phyloP scores from a whole-genome alignment of 2,797 vertebrate species.

The Paramormyrops hopkinsi region DNA sequence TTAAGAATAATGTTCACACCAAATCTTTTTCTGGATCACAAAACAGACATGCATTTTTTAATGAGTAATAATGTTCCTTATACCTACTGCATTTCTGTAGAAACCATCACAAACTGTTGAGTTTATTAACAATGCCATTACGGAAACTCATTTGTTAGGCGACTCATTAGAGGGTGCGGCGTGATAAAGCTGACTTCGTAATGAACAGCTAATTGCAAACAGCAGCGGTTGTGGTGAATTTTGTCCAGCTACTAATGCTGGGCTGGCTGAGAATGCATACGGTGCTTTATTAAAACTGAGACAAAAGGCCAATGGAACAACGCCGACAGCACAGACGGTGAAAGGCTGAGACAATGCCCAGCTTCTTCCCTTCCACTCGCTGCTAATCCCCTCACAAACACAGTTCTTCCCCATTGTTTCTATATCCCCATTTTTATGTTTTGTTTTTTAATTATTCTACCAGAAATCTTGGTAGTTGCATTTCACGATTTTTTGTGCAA shows the following conservation, averaged over 20 bases:
- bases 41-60: not conserved
- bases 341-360: slow-evolving; percentile 39
- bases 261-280: slow-evolving; percentile 57
- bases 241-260: slow-evolving; percentile 67
- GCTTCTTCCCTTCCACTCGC: slow-evolving; percentile 44
- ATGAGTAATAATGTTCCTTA: not conserved
- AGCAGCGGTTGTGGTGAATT: slow-evolving; percentile 67
- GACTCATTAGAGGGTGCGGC: slow-evolving; percentile 68
- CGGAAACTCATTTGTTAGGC: slow-evolving; percentile 71
- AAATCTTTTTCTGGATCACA: not conserved
- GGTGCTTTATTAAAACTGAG: slow-evolving; percentile 70
- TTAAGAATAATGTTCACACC: not conserved
- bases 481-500: not conserved
- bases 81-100: not conserved
- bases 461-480: not conserved
- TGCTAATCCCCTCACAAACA: slow-evolving; percentile 36
- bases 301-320: slow-evolving; percentile 59
- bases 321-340: slow-evolving; percentile 44
- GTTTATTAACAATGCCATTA: slow-evolving; percentile 73
- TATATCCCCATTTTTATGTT: not conserved
- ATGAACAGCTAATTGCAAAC: slow-evolving; percentile 79
- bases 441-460: not conserved
- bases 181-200: slow-evolving; percentile 76
- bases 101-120: slow-evolving; percentile 56
- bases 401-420: not conserved